Evolutionary conservation across 2,888 invertebrate genomes (phyloP), one percentile per base, ranked within the genome.

Genomic region (Conomelus anceps): DNA sequence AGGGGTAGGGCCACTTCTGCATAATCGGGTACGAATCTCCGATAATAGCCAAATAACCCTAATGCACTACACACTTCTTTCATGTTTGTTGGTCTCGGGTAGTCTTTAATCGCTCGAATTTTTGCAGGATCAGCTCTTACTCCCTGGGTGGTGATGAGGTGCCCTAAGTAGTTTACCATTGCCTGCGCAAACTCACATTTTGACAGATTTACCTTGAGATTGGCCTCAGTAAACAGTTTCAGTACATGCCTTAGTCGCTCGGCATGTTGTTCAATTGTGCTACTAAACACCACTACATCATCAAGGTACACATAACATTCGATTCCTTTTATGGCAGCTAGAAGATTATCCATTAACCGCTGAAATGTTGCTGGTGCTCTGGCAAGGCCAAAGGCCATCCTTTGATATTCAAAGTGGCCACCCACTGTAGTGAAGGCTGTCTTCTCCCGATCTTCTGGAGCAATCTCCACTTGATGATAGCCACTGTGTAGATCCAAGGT

Each of bases 321-420:
- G 17, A 89, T 41, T 9, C 85, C 22, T 84, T 89, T 22, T 9
- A 63, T 7, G 13, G 41, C 88, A 34, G 22, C 4, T 0, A 90
- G 24, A 9, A 89, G 26, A 22, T 85, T 89, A 22, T 90, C 89
- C 90, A 90, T n/a, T n/a, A n/a, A n/a, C n/a, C n/a, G n/a, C n/a
- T 90, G 13, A 90, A 90, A 90, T 22, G 23, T 63, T 0, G 92
- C 91, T 0, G 92, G 92, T 0, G 92, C 92, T 41, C 92, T 92
- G 87, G 91, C 91, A 1, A 93, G 89, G 0, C 92, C 92, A 91
- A 93, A 92, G 0, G 92, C 91, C 92, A 92, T 92, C 7, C 91
- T 41, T 1, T 85, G 88, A 85, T 91, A 92, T 23, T 92, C 91
- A n/a, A 90, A 92, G 26, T 92, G 92, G 13, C 89, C 88, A 9